phyloP scores from a whole-genome alignment of 2,113 vertebrate species.

The Varanus komodoensis region DNA sequence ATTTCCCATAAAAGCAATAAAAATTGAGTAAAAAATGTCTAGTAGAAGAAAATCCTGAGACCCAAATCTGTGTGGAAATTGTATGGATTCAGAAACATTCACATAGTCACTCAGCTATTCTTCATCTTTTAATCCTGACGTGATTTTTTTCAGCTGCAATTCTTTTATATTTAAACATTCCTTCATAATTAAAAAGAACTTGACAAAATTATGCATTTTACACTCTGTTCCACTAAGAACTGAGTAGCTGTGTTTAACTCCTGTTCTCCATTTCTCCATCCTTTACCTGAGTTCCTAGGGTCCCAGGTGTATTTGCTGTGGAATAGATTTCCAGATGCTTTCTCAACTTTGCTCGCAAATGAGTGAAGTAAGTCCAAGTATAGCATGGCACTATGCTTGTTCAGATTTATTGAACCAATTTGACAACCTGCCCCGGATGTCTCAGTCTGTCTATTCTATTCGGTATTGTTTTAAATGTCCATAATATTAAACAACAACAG shows the following conservation, averaged over 20 bases:
- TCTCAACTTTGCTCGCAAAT: constrained; percentile 44
- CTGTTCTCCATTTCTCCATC: constrained; percentile 34
- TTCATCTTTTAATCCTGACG: constrained; percentile 40
- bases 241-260: constrained; percentile 30
- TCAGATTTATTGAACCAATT: background rate
- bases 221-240: constrained; percentile 35
- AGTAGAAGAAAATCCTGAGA: too few relatives aligned
- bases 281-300: constrained; percentile 16
- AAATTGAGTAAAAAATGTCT: background rate
- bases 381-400: constrained; percentile 13
- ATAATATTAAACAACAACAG: background rate
- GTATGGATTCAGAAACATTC: constrained; percentile 13
- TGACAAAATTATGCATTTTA: constrained; percentile 55
- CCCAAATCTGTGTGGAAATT: too few relatives aligned
- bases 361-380: background rate
- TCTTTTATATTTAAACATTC: constrained; percentile 56
- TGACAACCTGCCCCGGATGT: background rate
- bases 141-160: constrained; percentile 62
- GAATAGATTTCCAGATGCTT: constrained; percentile 49
- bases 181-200: constrained; percentile 52
- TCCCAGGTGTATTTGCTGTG: constrained; percentile 51
- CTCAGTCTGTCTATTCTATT: background rate
- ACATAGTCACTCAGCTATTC: background rate
- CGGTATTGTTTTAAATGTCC: background rate
- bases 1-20: background rate